A percentile compares a stretch with the other conserved stretches of the same genome.
Conservation (phyloP, 1,140 invertebrate genomes). For the Hetaerina americana region DNA sequence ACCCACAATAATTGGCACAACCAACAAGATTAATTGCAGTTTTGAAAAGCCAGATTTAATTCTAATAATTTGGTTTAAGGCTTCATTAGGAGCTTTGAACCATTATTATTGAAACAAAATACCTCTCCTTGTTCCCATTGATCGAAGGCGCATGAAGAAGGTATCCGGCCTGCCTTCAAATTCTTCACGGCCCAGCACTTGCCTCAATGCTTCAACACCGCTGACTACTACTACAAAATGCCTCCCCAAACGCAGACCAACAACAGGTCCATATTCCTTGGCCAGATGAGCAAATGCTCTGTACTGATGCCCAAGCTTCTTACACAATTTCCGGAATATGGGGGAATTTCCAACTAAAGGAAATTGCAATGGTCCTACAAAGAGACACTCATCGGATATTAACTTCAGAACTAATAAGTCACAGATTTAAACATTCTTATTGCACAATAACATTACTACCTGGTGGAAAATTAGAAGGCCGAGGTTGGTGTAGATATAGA, state of each 20-base stretch:
- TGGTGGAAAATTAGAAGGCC: not conserved
- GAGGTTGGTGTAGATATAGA: not conserved
- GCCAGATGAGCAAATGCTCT: slow-evolving; percentile 42
- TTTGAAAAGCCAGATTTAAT: no score
- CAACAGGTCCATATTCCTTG: slow-evolving; percentile 41
- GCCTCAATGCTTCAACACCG: slow-evolving; percentile 38
- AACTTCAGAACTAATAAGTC: not conserved
- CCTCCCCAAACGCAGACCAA: slow-evolving; percentile 51
- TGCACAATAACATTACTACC: not conserved
- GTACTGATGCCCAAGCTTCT: slow-evolving; percentile 43
- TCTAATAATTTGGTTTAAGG: no score
- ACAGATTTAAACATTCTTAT: not conserved
- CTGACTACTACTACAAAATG: slow-evolving; percentile 45
- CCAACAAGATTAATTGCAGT: no score
- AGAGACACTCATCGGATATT: no score
- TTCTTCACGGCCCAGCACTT: slow-evolving; percentile 46
- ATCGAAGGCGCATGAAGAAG: slow-evolving; percentile 53
- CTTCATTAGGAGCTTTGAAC: not conserved
- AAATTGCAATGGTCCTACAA: slow-evolving; percentile 49
- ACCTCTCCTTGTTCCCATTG: slow-evolving; percentile 51
- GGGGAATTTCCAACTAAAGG: slow-evolving; percentile 50
- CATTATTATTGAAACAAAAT: slow-evolving; percentile 9
- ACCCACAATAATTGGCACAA: no score
- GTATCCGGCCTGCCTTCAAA: slow-evolving; percentile 59
- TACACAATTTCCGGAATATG: slow-evolving; percentile 38